A percentile compares a stretch with the other conserved stretches of the same genome.
phyloP scores from a whole-genome alignment of 2,888 invertebrate species.

The Eustalomyia histrio region DNA sequence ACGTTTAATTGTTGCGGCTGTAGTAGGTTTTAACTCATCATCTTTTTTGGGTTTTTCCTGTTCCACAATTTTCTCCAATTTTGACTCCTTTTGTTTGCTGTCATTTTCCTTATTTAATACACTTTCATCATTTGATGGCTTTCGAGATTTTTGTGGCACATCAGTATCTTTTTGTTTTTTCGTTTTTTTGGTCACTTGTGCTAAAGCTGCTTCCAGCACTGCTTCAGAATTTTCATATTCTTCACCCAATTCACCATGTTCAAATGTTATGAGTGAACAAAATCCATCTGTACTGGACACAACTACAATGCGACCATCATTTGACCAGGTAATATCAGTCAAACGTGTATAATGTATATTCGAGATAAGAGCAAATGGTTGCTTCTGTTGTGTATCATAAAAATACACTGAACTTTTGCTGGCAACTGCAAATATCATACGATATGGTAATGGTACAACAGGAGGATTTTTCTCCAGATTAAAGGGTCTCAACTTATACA shows the following conservation, averaged over 20 bases:
- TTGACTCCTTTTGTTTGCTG: conserved; percentile 20
- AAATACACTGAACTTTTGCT: conserved; percentile 91
- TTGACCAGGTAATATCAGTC: conserved; percentile 93
- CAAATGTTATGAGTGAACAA: conserved; percentile 90
- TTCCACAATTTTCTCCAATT: conserved; percentile 40
- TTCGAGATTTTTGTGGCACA: conserved; percentile 52
- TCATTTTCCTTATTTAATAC: conserved; percentile 14
- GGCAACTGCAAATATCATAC: conserved; percentile 94
- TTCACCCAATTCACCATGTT: conserved; percentile 85
- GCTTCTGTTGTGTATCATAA: conserved; percentile 91
- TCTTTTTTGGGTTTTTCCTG: neutral
- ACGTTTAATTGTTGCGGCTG: conserved; percentile 51
- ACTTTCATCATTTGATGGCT: conserved; percentile 68
- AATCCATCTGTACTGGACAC: conserved; percentile 95
- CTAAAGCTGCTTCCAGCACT: conserved; percentile 73
- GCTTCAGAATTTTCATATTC: conserved; percentile 75
- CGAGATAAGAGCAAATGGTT: conserved; percentile 89
- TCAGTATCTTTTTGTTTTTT: conserved; percentile 70
- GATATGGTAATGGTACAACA: conserved; percentile 84
- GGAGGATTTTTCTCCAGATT: conserved; percentile 80
- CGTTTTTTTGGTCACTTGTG: conserved; percentile 67
- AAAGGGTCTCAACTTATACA: conserved; percentile 82
- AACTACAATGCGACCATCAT: conserved; percentile 87
- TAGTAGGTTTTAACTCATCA: conserved; percentile 34
- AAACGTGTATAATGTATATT: conserved; percentile 94